Conservation (phyloP, 2,797 vertebrate species). For the Gadopsis bispinosus region DNA sequence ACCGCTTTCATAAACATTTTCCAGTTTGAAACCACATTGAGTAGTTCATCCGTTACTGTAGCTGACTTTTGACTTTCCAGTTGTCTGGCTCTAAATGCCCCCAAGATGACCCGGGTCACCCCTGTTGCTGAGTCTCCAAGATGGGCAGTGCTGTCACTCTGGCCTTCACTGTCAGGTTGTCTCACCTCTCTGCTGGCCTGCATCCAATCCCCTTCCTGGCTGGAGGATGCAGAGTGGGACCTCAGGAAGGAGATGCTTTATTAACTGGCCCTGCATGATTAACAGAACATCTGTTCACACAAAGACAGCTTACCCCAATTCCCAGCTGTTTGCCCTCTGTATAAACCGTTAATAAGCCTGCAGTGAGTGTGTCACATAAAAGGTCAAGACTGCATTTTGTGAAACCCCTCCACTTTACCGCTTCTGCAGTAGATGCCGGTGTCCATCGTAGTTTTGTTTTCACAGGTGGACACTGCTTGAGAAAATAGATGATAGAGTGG, state of each 20-base stretch:
- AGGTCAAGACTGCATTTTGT: slow-evolving; percentile 51
- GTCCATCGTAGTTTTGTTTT: slow-evolving; percentile 41
- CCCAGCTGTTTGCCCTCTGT: slow-evolving; percentile 80
- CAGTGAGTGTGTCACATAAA: slow-evolving; percentile 60
- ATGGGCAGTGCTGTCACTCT: slow-evolving; percentile 36
- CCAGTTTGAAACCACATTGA: slow-evolving; percentile 1
- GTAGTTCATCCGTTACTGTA: slow-evolving; percentile 14
- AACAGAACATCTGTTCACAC: slow-evolving; percentile 83
- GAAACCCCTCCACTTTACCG: slow-evolving; percentile 34
- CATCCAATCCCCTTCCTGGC: slow-evolving; percentile 67
- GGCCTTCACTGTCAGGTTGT: slow-evolving; percentile 64
- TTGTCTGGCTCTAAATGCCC: slow-evolving; percentile 10
- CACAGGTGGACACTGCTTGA: slow-evolving; percentile 42
- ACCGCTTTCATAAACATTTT: slow-evolving; percentile 2
- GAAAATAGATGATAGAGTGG: slow-evolving; percentile 35
- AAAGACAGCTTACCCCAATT: slow-evolving; percentile 77
- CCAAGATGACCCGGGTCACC: slow-evolving; percentile 20
- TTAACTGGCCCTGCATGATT: slow-evolving; percentile 79
- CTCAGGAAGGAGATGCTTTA: slow-evolving; percentile 78
- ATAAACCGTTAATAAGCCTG: slow-evolving; percentile 77
- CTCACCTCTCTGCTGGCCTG: slow-evolving; percentile 69
- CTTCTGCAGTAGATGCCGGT: slow-evolving; percentile 11
- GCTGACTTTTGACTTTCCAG: slow-evolving; percentile 37
- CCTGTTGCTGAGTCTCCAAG: slow-evolving; percentile 18
- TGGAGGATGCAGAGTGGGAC: slow-evolving; percentile 63